Conservation (phyloP, 2,797 vertebrate species). For the Pampus argenteus region DNA sequence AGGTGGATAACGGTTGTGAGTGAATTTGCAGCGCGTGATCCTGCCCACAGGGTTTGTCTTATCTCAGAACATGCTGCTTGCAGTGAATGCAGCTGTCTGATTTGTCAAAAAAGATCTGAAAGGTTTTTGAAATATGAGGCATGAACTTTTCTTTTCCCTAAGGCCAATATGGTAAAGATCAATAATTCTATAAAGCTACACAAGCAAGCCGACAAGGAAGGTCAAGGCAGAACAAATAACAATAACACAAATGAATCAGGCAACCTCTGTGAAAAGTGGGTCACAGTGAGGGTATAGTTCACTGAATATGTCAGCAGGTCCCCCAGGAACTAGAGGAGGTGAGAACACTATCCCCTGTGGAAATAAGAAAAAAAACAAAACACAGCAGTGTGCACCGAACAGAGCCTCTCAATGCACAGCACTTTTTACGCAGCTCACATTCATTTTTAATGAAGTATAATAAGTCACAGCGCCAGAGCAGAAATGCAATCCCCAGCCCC, state of each 20-base stretch:
- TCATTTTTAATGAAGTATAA: conserved; percentile 83
- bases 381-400: conserved; percentile 66
- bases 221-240: conserved; percentile 60
- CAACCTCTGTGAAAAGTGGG: conserved; percentile 51
- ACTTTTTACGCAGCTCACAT: conserved; percentile 78
- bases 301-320: conserved; percentile 65
- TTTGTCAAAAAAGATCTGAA: background rate
- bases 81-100: background rate
- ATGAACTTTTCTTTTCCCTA: conserved; percentile 39
- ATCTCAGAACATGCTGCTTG: conserved; percentile 4
- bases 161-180: conserved; percentile 56
- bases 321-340: conserved; percentile 50
- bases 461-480: conserved; percentile 76
- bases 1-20: conserved; percentile 2
- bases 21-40: background rate
- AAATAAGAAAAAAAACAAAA: conserved; percentile 76
- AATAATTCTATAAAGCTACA: conserved; percentile 63
- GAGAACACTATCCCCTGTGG: conserved; percentile 55
- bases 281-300: conserved; percentile 64
- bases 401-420: conserved; percentile 65
- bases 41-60: conserved; percentile 1
- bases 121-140: conserved; percentile 50
- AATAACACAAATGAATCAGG: conserved; percentile 65
- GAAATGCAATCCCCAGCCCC: conserved; percentile 70
- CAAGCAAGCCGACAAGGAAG: conserved; percentile 39